These are phyloP conservation scores for Sceloporus undulatus DNA, from an alignment of 2,113 vertebrate species.

Conservation along the genomic window DNA sequence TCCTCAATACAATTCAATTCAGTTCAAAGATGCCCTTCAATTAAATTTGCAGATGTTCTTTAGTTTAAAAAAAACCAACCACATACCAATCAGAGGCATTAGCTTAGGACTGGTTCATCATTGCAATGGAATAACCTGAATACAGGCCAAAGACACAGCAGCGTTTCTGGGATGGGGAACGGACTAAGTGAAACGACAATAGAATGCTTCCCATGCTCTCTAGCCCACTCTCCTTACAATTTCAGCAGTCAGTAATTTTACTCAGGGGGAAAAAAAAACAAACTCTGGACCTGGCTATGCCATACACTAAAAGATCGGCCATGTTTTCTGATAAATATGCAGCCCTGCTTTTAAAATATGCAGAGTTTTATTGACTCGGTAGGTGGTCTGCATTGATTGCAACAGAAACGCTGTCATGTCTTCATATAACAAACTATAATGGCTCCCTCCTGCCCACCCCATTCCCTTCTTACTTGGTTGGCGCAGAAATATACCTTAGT, in stretches of 20 bases:
- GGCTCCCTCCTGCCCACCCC: background rate
- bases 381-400: constrained; percentile 30
- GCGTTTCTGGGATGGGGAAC: background rate
- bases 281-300: no score
- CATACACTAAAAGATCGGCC: background rate
- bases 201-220: background rate
- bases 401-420: constrained; percentile 10
- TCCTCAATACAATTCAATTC: background rate
- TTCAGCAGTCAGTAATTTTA: background rate
- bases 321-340: background rate
- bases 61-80: background rate
- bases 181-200: background rate
- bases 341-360: constrained; percentile 18
- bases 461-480: background rate
- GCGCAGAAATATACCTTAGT: constrained; percentile 11
- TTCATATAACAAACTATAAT: constrained; percentile 24
- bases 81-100: background rate
- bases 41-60: background rate
- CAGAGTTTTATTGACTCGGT: constrained; percentile 21
- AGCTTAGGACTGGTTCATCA: background rate
- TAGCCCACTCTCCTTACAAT: background rate
- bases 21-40: background rate
- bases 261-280: no score
- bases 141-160: background rate
- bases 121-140: background rate